Evolutionary conservation across 2,888 invertebrate genomes (phyloP).

Genomic region (Sarcophaga variegata): DNA sequence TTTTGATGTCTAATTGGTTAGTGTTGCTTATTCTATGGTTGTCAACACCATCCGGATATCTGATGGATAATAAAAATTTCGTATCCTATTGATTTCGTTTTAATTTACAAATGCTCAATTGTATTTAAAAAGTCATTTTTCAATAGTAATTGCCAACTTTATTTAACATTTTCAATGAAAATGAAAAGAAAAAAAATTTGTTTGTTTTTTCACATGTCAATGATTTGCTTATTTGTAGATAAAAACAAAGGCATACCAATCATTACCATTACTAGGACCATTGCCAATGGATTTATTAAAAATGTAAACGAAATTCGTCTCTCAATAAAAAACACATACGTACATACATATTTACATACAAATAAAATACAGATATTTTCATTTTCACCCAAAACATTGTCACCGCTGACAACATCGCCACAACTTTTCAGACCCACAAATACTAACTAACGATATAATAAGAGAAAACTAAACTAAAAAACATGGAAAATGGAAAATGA

Average conservation of each 20-base stretch:
- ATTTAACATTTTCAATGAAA: no score
- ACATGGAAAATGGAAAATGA: not conserved
- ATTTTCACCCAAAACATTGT: not conserved
- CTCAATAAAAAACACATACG: not conserved
- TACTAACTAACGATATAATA: not conserved
- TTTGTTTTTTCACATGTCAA: not conserved
- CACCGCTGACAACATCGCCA: not conserved
- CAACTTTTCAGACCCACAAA: not conserved
- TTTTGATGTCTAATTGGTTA: no score
- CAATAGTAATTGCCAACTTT: no score
- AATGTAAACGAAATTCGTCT: not conserved
- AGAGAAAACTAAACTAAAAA: not conserved
- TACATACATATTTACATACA: not conserved
- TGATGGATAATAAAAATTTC: no score
- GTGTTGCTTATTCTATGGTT: no score
- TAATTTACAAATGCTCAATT: no score
- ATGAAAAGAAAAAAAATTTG: no score
- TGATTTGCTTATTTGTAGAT: constrained; percentile 4
- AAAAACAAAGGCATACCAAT: not conserved
- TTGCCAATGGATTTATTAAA: not conserved
- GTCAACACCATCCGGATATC: no score
- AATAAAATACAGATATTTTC: constrained; percentile 15
- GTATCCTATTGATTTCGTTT: no score
- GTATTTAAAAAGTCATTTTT: no score
- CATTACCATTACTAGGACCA: not conserved